These are phyloP conservation scores for Opisthograptis luteolata DNA, from an alignment of 2,888 invertebrate species.

Conservation along the genomic window DNA sequence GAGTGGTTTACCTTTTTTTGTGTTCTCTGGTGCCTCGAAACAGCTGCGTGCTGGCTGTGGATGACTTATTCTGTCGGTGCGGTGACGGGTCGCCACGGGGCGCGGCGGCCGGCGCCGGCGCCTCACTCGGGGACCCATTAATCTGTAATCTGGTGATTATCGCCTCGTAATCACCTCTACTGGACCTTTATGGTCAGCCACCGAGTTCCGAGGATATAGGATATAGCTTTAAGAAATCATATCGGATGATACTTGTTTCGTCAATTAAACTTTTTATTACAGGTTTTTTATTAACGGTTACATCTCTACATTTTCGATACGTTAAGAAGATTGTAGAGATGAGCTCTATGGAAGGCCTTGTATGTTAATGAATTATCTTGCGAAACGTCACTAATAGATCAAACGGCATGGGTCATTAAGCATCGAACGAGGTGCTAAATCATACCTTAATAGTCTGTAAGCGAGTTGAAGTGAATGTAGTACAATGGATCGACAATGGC, in stretches of 20 bases:
- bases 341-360: slow-evolving; percentile 1
- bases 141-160: slow-evolving; percentile 22
- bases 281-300: not conserved
- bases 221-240: not conserved
- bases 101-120: slow-evolving; percentile 18
- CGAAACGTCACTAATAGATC: slow-evolving; percentile 8
- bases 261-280: not conserved
- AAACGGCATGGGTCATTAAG: slow-evolving; percentile 4
- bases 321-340: not conserved
- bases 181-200: slow-evolving; percentile 9
- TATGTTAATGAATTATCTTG: slow-evolving; percentile 12
- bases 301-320: not conserved
- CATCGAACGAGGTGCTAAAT: slow-evolving; percentile 13
- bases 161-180: slow-evolving; percentile 16
- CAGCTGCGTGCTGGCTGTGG: not conserved
- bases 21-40: not conserved
- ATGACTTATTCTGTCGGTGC: slow-evolving; percentile 1
- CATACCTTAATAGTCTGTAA: slow-evolving; percentile 2
- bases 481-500: slow-evolving; percentile 11
- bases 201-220: not conserved
- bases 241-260: not conserved
- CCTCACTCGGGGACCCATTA: not conserved
- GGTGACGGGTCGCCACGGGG: slow-evolving; percentile 6
- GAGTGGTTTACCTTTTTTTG: not conserved
- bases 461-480: not conserved